Conservation (phyloP, 2,797 vertebrate species). For the Gastrophryne carolinensis region DNA sequence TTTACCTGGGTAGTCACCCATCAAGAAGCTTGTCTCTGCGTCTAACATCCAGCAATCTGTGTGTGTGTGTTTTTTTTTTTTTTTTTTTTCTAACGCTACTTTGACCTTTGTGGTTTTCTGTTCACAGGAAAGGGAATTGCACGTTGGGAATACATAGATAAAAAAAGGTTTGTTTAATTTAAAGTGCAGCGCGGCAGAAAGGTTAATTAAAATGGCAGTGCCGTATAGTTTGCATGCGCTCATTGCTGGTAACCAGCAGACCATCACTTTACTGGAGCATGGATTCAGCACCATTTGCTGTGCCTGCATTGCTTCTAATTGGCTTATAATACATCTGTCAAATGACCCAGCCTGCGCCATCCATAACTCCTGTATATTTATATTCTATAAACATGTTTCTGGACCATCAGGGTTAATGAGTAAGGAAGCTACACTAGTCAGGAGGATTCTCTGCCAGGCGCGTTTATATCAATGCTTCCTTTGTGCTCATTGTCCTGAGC, state of each 20-base stretch:
- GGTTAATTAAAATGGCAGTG: neutral
- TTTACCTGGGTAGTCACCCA: too few relatives aligned
- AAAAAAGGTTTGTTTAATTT: neutral
- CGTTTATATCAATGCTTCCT: constrained; percentile 48
- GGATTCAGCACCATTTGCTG: neutral
- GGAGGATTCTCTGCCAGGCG: constrained; percentile 36
- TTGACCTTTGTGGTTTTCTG: neutral
- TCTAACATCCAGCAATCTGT: too few relatives aligned
- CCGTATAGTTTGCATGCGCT: neutral
- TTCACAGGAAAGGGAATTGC: neutral
- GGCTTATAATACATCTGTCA: neutral
- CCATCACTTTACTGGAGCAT: neutral
- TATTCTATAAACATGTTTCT: constrained; percentile 38
- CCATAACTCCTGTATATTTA: constrained; percentile 32
- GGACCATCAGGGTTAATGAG: constrained; percentile 46
- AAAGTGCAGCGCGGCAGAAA: neutral
- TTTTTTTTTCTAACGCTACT: neutral
- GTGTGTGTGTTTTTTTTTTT: neutral
- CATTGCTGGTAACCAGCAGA: neutral
- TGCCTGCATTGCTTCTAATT: neutral
- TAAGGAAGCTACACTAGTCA: constrained; percentile 34
- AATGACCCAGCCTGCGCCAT: constrained; percentile 20
- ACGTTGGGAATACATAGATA: neutral
- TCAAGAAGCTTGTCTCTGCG: too few relatives aligned
- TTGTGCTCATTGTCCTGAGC: constrained; percentile 45